phyloP scores from a whole-genome alignment of 2,113 vertebrate genomes.

The Hystrix cristata region DNA sequence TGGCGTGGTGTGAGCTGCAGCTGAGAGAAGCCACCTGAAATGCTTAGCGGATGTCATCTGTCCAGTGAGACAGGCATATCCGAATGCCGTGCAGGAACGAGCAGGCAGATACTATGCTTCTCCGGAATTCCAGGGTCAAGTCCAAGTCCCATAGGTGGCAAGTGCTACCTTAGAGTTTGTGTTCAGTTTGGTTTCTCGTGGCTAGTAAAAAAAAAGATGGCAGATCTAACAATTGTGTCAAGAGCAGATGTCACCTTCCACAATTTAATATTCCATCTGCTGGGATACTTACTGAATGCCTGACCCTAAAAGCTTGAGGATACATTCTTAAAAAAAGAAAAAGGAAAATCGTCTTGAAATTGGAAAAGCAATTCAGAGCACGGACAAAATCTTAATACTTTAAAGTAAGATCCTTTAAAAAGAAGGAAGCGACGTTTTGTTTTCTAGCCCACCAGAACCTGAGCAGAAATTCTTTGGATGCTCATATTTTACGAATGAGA shows the following conservation, averaged over 20 bases:
- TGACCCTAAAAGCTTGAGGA: background rate
- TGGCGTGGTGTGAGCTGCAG: rapidly evolving
- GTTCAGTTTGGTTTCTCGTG: background rate
- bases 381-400: background rate
- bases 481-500: background rate
- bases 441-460: background rate
- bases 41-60: background rate
- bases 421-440: background rate
- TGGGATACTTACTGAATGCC: background rate
- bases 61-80: background rate
- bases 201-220: background rate
- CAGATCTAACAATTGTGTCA: background rate
- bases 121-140: background rate
- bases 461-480: background rate
- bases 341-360: no score
- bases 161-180: background rate
- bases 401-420: background rate
- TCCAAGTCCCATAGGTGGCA: rapidly evolving
- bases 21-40: no score
- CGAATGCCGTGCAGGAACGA: background rate
- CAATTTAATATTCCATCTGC: background rate
- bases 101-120: rapidly evolving
- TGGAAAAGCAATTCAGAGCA: background rate
- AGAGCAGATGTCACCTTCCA: background rate
- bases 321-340: background rate